A percentile compares a stretch with the other conserved stretches of the same genome.
phyloP scores from a whole-genome alignment of 2,888 invertebrate species.

The Elegia similella region DNA sequence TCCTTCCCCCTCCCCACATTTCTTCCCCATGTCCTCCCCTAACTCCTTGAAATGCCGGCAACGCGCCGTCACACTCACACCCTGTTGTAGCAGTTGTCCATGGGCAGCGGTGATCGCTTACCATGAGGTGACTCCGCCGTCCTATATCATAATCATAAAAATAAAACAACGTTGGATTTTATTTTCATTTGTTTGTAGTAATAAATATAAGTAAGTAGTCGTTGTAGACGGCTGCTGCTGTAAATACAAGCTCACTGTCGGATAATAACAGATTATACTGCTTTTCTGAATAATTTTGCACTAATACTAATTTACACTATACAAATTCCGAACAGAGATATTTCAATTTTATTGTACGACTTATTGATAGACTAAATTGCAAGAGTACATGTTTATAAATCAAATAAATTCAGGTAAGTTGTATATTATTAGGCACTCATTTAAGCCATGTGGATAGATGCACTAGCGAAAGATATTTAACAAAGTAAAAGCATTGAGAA shows the following conservation, averaged over 20 bases:
- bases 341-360: constrained; percentile 11
- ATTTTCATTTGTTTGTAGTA: neutral
- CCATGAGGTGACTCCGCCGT: too few relatives aligned
- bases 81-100: too few relatives aligned
- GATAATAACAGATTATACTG: constrained; percentile 19
- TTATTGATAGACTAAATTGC: neutral
- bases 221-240: constrained; percentile 13
- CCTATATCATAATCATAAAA: too few relatives aligned
- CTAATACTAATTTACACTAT: constrained; percentile 14
- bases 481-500: constrained; percentile 18
- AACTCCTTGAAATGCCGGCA: too few relatives aligned
- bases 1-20: too few relatives aligned
- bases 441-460: neutral
- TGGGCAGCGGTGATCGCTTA: too few relatives aligned
- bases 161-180: too few relatives aligned
- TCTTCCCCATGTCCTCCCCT: too few relatives aligned
- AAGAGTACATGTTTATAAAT: neutral
- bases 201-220: constrained; percentile 18
- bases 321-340: constrained; percentile 9
- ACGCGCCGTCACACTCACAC: too few relatives aligned
- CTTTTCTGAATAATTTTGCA: constrained; percentile 17
- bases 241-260: constrained; percentile 13
- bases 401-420: neutral
- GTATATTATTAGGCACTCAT: neutral
- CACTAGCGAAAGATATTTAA: neutral